Evolutionary conservation across 2,113 vertebrate species (phyloP).

Genomic region (Danio rerio): GRCz12tu NC_133183.1:43416501-43417000

Average conservation of each 20-base stretch:
- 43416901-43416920: too few species aligned
- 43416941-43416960: too few species aligned
- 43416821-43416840: too few species aligned
- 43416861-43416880: not conserved
- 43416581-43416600: not conserved
- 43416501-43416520: conserved; percentile 47
- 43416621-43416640: conserved; percentile 57
- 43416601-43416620: not conserved
- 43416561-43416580: not conserved
- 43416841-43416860: not conserved
- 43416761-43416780: conserved; percentile 86
- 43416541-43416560: not conserved
- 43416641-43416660: conserved; percentile 73
- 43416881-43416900: too few species aligned
- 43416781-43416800: conserved; percentile 86
- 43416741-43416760: conserved; percentile 68
- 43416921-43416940: too few species aligned
- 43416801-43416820: not conserved
- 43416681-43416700: conserved; percentile 85
- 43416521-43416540: not conserved
- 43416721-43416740: conserved; percentile 47
- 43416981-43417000: too few species aligned
- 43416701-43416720: conserved; percentile 70
- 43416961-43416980: too few species aligned
- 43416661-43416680: conserved; percentile 84